These are phyloP conservation scores for Drosophila colorata DNA, from an alignment of 2,888 invertebrate species.

Conservation along the genomic window DNA sequence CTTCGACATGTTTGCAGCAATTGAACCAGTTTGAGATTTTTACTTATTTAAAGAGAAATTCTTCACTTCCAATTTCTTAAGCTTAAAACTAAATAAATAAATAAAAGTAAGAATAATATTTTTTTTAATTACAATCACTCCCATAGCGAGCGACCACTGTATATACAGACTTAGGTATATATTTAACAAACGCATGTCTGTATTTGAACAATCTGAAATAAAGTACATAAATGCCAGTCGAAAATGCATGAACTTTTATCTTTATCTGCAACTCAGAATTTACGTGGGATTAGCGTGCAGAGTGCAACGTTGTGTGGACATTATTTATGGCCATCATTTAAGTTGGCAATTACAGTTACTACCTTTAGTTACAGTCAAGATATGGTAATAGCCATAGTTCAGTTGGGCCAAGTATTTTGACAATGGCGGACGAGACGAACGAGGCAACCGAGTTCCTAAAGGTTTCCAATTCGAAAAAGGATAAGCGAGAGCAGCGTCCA, in stretches of 20 bases:
- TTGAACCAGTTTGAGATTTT: too few relatives aligned
- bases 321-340: constrained; percentile 9
- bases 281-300: constrained; percentile 8
- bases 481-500: constrained; percentile 4
- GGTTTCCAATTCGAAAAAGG: not conserved
- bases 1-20: not conserved
- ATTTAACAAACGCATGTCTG: constrained; percentile 30
- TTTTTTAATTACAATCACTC: too few relatives aligned
- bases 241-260: constrained; percentile 22
- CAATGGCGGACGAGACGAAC: constrained; percentile 37
- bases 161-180: constrained; percentile 21
- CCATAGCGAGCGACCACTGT: not conserved
- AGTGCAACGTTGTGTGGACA: constrained; percentile 1
- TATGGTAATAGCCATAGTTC: constrained; percentile 6
- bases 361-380: not conserved
- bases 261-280: constrained; percentile 35
- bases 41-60: too few relatives aligned
- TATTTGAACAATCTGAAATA: constrained; percentile 50
- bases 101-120: too few relatives aligned
- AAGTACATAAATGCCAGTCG: constrained; percentile 34
- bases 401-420: constrained; percentile 37
- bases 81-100: too few relatives aligned
- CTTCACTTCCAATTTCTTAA: too few relatives aligned
- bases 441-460: constrained; percentile 35
- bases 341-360: not conserved